These are phyloP conservation scores for Amiota minor DNA, from an alignment of 2,888 invertebrate genomes.

Conservation along the genomic window DNA sequence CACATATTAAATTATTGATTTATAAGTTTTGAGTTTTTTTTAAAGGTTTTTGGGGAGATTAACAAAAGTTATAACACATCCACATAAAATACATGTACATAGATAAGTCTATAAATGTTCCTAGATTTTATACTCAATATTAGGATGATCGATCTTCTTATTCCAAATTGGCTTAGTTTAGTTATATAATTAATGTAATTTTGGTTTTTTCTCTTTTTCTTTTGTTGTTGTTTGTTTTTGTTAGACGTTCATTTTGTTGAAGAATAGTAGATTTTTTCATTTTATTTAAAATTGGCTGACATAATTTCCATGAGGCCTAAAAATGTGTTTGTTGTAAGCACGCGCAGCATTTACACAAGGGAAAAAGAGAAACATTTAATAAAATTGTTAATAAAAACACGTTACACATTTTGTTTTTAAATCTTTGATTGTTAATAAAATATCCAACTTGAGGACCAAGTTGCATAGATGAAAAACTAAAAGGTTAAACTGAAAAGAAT, in stretches of 20 bases:
- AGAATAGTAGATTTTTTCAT: background rate
- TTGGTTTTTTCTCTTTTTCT: slow-evolving; percentile 32
- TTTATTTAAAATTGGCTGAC: slow-evolving; percentile 62
- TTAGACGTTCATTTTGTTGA: slow-evolving; percentile 37
- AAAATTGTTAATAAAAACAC: slow-evolving; percentile 66
- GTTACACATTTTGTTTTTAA: slow-evolving; percentile 76
- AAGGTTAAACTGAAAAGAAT: too few species aligned
- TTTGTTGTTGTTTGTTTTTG: slow-evolving; percentile 26
- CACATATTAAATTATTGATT: slow-evolving; percentile 42
- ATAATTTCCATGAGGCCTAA: slow-evolving; percentile 71
- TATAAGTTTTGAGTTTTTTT: slow-evolving; percentile 25
- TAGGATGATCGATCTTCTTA: slow-evolving; percentile 7
- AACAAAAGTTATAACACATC: background rate
- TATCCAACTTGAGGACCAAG: too few species aligned
- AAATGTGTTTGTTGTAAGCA: slow-evolving; percentile 47
- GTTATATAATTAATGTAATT: slow-evolving; percentile 50
- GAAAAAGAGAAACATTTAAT: slow-evolving; percentile 51
- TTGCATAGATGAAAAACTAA: too few species aligned
- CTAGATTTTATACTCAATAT: too few species aligned
- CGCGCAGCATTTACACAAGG: slow-evolving; percentile 45
- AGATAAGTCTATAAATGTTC: too few species aligned
- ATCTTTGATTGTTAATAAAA: slow-evolving; percentile 79
- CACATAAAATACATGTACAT: too few species aligned
- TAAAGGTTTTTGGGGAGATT: slow-evolving; percentile 39
- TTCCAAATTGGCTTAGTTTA: slow-evolving; percentile 60